Evolutionary conservation across 1,140 invertebrate species (phyloP).

Genomic region (Leptinotarsa undecemlineata): DNA sequence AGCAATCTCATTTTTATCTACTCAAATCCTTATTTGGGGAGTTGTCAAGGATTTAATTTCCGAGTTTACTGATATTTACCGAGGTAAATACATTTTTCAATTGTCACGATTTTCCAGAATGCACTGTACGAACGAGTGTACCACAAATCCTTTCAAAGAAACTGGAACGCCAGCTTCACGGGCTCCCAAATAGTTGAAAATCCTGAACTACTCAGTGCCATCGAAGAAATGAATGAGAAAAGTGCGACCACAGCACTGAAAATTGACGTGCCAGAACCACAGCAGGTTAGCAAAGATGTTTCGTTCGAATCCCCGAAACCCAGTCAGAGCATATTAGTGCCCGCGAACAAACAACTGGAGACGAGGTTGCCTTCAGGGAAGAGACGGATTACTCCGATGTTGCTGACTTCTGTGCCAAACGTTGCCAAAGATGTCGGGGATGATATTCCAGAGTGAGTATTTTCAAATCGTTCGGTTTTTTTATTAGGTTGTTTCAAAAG

Average conservation of each 20-base stretch:
- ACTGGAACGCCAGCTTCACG: constrained; percentile 57
- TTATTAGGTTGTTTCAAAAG: not conserved
- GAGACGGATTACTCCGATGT: constrained; percentile 93
- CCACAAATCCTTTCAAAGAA: constrained; percentile 72
- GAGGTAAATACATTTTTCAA: no score
- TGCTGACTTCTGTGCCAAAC: constrained; percentile 68
- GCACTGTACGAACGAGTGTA: constrained; percentile 82
- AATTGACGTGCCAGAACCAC: constrained; percentile 36
- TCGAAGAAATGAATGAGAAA: constrained; percentile 55
- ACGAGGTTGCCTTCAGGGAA: constrained; percentile 91
- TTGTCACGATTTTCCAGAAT: constrained; percentile 61
- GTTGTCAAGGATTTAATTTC: no score
- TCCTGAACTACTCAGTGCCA: constrained; percentile 71
- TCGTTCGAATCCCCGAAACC: constrained; percentile 46
- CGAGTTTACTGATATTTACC: no score
- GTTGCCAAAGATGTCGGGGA: not conserved
- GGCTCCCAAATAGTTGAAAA: constrained; percentile 78
- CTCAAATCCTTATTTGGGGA: no score
- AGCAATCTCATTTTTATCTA: no score
- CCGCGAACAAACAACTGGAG: constrained; percentile 93
- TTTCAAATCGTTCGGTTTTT: not conserved
- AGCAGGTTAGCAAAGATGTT: constrained; percentile 33
- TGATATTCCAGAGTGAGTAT: constrained; percentile 1
- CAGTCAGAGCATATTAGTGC: constrained; percentile 61
- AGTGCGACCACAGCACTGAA: constrained; percentile 22